Evolutionary conservation across 2,113 vertebrate species (phyloP).

Genomic region (Alethe castanea): DNA sequence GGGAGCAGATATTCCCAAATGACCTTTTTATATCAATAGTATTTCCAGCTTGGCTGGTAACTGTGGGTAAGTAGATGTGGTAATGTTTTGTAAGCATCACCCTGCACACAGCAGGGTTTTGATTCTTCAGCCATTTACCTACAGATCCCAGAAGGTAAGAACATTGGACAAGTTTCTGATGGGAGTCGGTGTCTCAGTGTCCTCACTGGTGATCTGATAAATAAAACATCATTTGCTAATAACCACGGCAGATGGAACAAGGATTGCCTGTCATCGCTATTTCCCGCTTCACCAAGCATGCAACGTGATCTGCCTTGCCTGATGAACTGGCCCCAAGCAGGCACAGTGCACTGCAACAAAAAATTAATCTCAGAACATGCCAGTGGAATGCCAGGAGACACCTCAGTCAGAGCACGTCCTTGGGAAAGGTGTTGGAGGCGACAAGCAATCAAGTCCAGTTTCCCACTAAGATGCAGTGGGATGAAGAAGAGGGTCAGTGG

Average conservation of each 20-base stretch:
- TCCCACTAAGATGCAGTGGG: not conserved
- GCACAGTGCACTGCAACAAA: not conserved
- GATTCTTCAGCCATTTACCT: not conserved
- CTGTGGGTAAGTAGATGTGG: not conserved
- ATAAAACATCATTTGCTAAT: conserved; percentile 61
- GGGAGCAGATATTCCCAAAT: not conserved
- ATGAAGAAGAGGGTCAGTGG: not conserved
- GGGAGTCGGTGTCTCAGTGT: not conserved
- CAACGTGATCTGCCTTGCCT: conserved; percentile 37
- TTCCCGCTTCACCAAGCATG: conserved; percentile 45
- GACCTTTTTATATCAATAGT: not conserved
- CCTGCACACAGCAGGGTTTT: not conserved
- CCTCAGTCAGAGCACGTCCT: not conserved
- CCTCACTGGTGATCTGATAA: conserved; percentile 31
- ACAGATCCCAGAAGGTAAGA: not conserved
- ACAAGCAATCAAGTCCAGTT: not conserved
- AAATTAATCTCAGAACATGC: not conserved
- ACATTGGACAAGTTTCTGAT: not conserved
- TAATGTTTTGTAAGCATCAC: not conserved
- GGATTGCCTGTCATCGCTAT: conserved; percentile 25
- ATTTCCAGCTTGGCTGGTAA: not conserved
- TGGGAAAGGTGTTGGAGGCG: not conserved
- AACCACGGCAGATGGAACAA: conserved; percentile 47
- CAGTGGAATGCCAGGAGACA: accelerated
- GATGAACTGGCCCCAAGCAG: conserved; percentile 5